Evolutionary conservation across 2,888 invertebrate species (phyloP).

Genomic region (Colostygia pectinataria): DNA sequence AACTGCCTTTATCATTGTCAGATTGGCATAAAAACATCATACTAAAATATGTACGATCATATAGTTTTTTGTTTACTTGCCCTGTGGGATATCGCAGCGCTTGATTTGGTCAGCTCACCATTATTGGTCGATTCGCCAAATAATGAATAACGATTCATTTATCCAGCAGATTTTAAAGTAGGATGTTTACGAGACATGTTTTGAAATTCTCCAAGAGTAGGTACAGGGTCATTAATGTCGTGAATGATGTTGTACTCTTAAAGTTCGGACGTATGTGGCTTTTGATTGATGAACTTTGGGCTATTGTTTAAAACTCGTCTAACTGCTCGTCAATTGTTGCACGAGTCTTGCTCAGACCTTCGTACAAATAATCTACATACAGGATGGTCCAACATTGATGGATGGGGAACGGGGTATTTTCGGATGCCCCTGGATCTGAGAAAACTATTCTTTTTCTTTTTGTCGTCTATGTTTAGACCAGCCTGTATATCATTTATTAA

Average conservation of each 20-base stretch:
- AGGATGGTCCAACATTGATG: too few relatives aligned
- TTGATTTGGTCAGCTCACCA: conserved; percentile 17
- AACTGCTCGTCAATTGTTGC: conserved; percentile 1
- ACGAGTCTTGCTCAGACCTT: neutral
- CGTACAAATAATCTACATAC: too few relatives aligned
- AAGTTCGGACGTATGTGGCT: conserved; percentile 60
- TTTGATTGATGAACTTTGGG: conserved; percentile 52
- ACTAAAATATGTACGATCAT: conserved; percentile 45
- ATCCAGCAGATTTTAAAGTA: conserved; percentile 26
- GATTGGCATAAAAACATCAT: conserved; percentile 49
- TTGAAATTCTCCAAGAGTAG: conserved; percentile 18
- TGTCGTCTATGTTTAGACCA: too few relatives aligned
- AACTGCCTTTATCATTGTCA: conserved; percentile 36
- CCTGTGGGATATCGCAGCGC: conserved; percentile 31
- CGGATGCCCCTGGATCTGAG: too few relatives aligned
- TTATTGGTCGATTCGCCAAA: conserved; percentile 22
- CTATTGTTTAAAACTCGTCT: conserved; percentile 20
- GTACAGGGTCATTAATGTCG: conserved; percentile 21
- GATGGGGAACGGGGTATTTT: too few relatives aligned
- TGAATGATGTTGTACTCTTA: conserved; percentile 53
- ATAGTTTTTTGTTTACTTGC: conserved; percentile 36
- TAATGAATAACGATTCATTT: conserved; percentile 26
- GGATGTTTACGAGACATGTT: conserved; percentile 18
- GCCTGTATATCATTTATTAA: too few relatives aligned
- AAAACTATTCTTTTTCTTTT: too few relatives aligned